These are phyloP conservation scores for Peromyscus attwateri DNA, from an alignment of 2,797 vertebrate genomes.

Conservation along the genomic window DNA sequence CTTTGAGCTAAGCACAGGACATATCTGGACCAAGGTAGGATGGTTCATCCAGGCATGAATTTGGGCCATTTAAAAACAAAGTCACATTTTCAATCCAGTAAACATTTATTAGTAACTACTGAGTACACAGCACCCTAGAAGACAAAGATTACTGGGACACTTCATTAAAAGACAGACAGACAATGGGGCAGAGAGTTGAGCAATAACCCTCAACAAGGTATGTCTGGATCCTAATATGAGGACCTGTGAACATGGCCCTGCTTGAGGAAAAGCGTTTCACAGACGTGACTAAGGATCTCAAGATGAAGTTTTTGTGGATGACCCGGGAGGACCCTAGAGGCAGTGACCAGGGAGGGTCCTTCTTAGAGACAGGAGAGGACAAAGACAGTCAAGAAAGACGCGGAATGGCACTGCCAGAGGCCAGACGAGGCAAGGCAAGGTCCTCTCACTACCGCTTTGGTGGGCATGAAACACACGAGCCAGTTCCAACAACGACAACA, in stretches of 20 bases:
- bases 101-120: constrained; percentile 28
- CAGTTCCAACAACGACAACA: background rate
- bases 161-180: background rate
- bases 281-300: background rate
- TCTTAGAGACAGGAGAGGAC: background rate
- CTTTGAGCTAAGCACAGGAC: background rate
- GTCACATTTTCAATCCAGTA: constrained; percentile 50
- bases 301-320: background rate
- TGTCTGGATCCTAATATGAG: background rate
- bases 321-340: background rate
- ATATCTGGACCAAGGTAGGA: background rate
- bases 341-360: background rate
- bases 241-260: background rate
- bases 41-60: constrained; percentile 5
- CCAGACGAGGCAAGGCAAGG: background rate
- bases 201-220: background rate
- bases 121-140: background rate
- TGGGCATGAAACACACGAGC: background rate
- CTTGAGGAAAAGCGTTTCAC: background rate
- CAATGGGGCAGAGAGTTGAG: background rate
- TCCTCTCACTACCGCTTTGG: background rate
- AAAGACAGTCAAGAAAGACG: background rate
- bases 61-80: constrained; percentile 53
- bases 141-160: background rate
- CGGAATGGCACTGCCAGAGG: background rate